Conservation (phyloP, 2,113 vertebrate species). For the Gymnogyps californianus region DNA sequence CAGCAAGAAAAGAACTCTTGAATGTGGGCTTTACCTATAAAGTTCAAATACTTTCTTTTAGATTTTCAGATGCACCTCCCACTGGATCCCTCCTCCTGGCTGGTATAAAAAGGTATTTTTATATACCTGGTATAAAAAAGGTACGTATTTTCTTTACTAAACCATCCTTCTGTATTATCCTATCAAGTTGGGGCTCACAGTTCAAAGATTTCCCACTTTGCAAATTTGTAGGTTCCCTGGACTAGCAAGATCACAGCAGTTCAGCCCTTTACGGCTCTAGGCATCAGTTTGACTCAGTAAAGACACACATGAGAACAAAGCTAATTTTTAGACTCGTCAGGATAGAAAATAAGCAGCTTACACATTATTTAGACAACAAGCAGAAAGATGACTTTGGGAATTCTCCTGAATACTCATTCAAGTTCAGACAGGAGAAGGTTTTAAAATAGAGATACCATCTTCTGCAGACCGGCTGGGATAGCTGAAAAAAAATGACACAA, state of each 20-base stretch:
- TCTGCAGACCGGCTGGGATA: not conserved
- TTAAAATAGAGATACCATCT: not conserved
- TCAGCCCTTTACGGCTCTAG: not conserved
- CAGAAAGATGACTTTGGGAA: not conserved
- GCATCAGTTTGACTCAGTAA: not conserved
- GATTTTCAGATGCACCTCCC: not conserved
- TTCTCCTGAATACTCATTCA: not conserved
- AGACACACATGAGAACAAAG: not conserved
- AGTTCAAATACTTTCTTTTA: not conserved
- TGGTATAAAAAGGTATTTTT: not conserved
- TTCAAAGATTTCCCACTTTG: not conserved
- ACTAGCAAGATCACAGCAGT: not conserved
- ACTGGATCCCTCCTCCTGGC: not conserved
- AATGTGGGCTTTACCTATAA: accelerated
- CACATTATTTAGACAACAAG: not conserved
- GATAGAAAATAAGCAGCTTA: not conserved
- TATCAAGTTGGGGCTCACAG: not conserved
- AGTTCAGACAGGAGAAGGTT: not conserved
- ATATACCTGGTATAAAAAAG: not conserved
- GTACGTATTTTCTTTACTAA: accelerated
- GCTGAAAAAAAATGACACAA: not conserved
- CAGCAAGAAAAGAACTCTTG: not conserved
- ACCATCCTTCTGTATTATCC: not conserved
- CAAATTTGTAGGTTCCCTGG: not conserved
- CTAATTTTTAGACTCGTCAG: not conserved